Evolutionary conservation across 1,140 invertebrate genomes (phyloP), one percentile per base, ranked within the genome.

Genomic region (Lethrus apterus): DNA sequence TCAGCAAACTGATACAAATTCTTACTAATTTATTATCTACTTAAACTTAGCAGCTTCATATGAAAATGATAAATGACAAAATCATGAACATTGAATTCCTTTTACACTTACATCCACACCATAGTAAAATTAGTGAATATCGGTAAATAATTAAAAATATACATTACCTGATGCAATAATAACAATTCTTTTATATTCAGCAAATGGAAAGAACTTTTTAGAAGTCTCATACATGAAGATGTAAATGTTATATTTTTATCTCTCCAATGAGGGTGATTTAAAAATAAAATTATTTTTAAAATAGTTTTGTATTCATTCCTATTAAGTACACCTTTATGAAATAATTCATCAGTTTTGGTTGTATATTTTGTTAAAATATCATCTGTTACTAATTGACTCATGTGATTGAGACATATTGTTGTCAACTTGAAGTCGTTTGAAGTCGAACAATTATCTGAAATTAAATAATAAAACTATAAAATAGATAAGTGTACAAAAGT

Each of bases 191-290:
- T 33, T 10, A 56, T 30, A 46, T 52, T 51, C 13, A 63, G 35
- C 10, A 35, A 19, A 32, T 55, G 48, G 23, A 62, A 48, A 13
- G 54, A 33, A 21, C 56, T 50, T 41, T 60, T 54, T 24, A 65
- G 38, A 13, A 57, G 30, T 33, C 54, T 24, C 10, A 61, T 48
- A 38, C 55, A 59, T 10, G 54, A 44, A 4, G 54, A 48, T 23
- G 55, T 53, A 26, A 60, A 41, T 23, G 17, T 14, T 8, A 47
- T 42, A 50, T 55, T 33, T 52, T 55, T 46, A 33, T 58, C 17
- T 15, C 57, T 51, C 58, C 58, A 63, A 32, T 48, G 44, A 8
- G 59, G 55, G 51, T 49, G 46, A 50, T 55, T 63, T 36, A 63
- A 54, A 42, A 65, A 44, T 18, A 47, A 24, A 4, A 59, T 44